Conservation (phyloP, 2,113 vertebrate genomes). For the Empidonax alnorum region DNA sequence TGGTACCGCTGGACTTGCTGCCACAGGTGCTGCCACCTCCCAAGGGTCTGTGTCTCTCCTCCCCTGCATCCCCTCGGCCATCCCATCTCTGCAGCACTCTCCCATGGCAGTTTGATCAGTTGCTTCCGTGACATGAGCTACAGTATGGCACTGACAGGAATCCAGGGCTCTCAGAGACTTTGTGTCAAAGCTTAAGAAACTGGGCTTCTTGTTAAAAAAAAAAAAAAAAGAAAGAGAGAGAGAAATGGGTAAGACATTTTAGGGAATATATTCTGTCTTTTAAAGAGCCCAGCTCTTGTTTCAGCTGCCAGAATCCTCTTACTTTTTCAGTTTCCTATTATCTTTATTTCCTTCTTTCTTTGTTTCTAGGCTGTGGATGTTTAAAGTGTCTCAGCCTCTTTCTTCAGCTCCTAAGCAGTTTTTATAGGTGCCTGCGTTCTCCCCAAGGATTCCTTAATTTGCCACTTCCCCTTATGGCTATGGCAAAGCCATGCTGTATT, state of each 20-base stretch:
- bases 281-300: slow-evolving; percentile 35
- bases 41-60: not conserved
- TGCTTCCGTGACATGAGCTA: not conserved
- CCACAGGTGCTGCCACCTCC: rapidly evolving
- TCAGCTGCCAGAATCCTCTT: slow-evolving; percentile 14
- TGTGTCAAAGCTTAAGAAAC: not conserved
- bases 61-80: not conserved
- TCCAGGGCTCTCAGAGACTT: not conserved
- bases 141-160: not conserved
- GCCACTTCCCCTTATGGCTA: rapidly evolving
- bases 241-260: slow-evolving; percentile 26
- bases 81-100: not conserved
- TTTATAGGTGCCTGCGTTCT: not conserved
- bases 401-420: not conserved
- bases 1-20: rapidly evolving
- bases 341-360: not conserved
- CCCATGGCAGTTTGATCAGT: rapidly evolving
- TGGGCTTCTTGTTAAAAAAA: not conserved
- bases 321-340: slow-evolving; percentile 8
- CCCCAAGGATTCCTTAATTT: slow-evolving; percentile 8
- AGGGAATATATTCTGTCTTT: slow-evolving; percentile 25
- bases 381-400: not conserved
- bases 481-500: not conserved
- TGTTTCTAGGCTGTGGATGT: not conserved
- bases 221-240: not conserved